These are phyloP conservation scores for Drosophila neocordata DNA, from an alignment of 1,140 invertebrate species.

Conservation along the genomic window DNA sequence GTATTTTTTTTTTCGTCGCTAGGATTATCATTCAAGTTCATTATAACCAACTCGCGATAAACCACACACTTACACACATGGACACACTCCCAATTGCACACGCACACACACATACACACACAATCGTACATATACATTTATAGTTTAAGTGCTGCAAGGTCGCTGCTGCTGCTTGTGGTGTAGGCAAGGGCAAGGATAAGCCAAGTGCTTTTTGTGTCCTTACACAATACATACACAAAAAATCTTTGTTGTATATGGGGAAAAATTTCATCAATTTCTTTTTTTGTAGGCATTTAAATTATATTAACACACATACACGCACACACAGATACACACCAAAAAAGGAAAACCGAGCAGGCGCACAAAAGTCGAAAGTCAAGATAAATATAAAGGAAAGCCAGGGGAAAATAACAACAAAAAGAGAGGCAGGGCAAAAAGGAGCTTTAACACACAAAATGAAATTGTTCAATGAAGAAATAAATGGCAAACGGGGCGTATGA, in stretches of 20 bases:
- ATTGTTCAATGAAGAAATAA: conserved; percentile 12
- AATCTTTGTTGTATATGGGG: conserved; percentile 12
- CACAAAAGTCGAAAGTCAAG: conserved; percentile 25
- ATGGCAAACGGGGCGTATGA: conserved; percentile 47
- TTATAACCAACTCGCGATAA: conserved; percentile 69
- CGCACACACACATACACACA: background rate
- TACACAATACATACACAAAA: conserved; percentile 24
- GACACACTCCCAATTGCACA: background rate
- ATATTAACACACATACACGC: conserved; percentile 31
- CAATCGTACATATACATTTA: conserved; percentile 7
- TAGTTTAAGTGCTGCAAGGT: conserved; percentile 57
- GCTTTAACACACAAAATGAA: conserved; percentile 27
- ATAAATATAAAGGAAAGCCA: conserved; percentile 7
- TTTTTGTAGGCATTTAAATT: conserved; percentile 50
- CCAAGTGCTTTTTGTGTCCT: conserved; percentile 25
- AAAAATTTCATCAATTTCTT: conserved; percentile 38
- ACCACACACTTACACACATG: conserved; percentile 21
- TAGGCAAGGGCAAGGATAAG: conserved; percentile 73
- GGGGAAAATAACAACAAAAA: background rate
- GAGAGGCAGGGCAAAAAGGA: background rate
- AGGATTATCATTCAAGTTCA: conserved; percentile 76
- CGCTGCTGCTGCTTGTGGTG: conserved; percentile 32
- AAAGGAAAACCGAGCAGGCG: conserved; percentile 55
- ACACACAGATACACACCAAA: background rate
- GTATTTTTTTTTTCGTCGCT: conserved; percentile 32